A percentile compares a stretch with the other conserved stretches of the same genome.
phyloP scores from a whole-genome alignment of 53 echinoderm and acorn worm species.

The Zoroaster sp. region DNA sequence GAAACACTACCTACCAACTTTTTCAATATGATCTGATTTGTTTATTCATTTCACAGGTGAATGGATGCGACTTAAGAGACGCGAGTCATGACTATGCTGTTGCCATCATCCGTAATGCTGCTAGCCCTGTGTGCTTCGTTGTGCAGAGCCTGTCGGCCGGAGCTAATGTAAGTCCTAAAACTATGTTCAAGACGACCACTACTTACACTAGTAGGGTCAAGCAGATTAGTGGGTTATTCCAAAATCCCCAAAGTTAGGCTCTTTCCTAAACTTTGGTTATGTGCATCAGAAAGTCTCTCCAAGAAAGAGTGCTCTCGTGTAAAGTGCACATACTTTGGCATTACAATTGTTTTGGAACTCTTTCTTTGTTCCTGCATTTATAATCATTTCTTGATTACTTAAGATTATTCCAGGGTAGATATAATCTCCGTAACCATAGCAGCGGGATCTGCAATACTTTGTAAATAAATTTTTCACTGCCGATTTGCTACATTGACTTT shows the following conservation, averaged over 20 bases:
- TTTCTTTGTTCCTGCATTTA: not conserved
- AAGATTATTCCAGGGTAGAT: not conserved
- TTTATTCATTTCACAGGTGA: conserved; percentile 68
- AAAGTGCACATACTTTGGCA: not conserved
- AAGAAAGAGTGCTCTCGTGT: not conserved
- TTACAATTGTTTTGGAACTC: not conserved
- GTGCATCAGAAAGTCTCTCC: no score
- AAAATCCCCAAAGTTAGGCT: conserved; percentile 24
- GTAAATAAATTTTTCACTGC: not conserved
- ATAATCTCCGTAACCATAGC: not conserved
- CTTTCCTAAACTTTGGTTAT: not conserved
- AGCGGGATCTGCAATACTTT: not conserved
- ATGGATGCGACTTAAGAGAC: conserved; percentile 83
- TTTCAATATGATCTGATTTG: no score
- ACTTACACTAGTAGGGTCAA: conserved; percentile 49
- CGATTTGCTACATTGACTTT: not conserved
- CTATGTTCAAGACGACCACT: not conserved
- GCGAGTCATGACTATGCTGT: conserved; percentile 96
- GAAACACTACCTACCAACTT: no score
- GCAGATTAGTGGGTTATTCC: conserved; percentile 58
- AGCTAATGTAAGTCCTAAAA: conserved; percentile 72
- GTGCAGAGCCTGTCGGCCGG: conserved; percentile 86
- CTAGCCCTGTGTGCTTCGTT: conserved; percentile 87
- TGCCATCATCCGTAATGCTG: conserved; percentile 91
- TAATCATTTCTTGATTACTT: not conserved